phyloP scores from a whole-genome alignment of 2,113 vertebrate genomes.

The Chroicocephalus ridibundus region DNA sequence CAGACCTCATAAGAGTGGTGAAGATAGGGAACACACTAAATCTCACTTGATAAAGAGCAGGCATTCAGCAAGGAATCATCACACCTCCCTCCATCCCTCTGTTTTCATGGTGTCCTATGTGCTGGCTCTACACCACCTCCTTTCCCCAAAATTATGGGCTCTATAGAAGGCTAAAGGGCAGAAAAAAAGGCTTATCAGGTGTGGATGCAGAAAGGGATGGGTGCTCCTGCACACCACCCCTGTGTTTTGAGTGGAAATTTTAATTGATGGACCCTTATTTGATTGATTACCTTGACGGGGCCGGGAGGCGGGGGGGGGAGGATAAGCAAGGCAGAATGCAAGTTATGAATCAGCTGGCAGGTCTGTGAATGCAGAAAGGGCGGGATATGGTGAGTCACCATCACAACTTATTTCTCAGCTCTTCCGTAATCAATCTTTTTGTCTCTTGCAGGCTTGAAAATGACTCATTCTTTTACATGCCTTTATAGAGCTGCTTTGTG shows the following conservation, averaged over 20 bases:
- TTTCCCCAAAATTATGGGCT: neutral
- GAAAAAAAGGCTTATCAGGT: neutral
- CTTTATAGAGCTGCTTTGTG: constrained; percentile 44
- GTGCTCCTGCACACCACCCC: neutral
- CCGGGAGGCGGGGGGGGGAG: neutral
- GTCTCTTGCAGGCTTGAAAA: constrained; percentile 38
- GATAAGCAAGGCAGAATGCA: constrained; percentile 42
- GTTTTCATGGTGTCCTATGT: neutral
- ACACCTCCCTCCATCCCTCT: neutral
- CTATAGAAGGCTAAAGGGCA: neutral
- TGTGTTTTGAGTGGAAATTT: neutral
- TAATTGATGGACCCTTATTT: constrained; percentile 28
- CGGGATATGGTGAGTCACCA: constrained; percentile 70
- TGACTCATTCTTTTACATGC: constrained; percentile 71
- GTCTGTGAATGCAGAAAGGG: constrained; percentile 56
- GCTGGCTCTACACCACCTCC: neutral
- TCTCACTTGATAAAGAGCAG: neutral
- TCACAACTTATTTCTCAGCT: constrained; percentile 61
- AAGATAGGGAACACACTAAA: neutral
- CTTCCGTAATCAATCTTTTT: constrained; percentile 65
- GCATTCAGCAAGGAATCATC: neutral
- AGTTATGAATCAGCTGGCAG: constrained; percentile 70
- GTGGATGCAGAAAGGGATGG: neutral
- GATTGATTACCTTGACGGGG: neutral
- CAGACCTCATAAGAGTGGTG: neutral